These are phyloP conservation scores for Eriocheir sinensis DNA, from an alignment of 1,140 invertebrate species.

Conservation along the genomic window DNA sequence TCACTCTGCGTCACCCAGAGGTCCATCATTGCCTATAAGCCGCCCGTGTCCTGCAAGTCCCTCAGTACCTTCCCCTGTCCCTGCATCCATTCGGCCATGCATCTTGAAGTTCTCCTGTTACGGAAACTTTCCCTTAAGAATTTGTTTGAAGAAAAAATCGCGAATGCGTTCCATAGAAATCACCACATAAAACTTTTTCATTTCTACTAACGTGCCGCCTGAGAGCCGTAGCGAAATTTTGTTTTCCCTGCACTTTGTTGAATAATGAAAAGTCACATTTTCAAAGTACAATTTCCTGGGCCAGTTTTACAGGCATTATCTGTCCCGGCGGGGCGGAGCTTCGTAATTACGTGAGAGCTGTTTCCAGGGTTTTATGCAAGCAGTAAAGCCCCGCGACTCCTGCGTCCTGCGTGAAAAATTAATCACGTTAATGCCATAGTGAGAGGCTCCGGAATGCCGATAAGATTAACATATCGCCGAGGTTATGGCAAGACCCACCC, in stretches of 20 bases:
- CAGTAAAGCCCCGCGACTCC: not conserved
- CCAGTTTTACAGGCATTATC: not conserved
- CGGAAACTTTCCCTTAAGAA: too few species aligned
- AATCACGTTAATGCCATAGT: not conserved
- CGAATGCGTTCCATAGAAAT: too few species aligned
- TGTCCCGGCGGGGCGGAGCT: not conserved
- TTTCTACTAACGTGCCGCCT: too few species aligned
- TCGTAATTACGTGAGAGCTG: not conserved
- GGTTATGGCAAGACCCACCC: not conserved
- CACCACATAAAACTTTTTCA: too few species aligned
- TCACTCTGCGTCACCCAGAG: too few species aligned
- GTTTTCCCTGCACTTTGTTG: not conserved
- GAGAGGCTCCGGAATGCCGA: not conserved
- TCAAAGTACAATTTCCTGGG: not conserved
- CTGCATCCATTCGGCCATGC: too few species aligned
- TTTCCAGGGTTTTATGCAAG: not conserved
- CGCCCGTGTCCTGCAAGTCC: too few species aligned
- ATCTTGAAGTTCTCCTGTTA: too few species aligned
- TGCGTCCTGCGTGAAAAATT: slow-evolving; percentile 13
- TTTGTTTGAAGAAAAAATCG: too few species aligned
- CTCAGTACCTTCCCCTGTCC: too few species aligned
- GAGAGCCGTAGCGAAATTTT: too few species aligned
- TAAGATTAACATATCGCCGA: not conserved
- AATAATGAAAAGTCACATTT: not conserved
- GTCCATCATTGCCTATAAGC: too few species aligned